Evolutionary conservation across 2,888 invertebrate species (phyloP), one percentile per base, ranked within the genome.

Genomic region (Machimus atricapillus): DNA sequence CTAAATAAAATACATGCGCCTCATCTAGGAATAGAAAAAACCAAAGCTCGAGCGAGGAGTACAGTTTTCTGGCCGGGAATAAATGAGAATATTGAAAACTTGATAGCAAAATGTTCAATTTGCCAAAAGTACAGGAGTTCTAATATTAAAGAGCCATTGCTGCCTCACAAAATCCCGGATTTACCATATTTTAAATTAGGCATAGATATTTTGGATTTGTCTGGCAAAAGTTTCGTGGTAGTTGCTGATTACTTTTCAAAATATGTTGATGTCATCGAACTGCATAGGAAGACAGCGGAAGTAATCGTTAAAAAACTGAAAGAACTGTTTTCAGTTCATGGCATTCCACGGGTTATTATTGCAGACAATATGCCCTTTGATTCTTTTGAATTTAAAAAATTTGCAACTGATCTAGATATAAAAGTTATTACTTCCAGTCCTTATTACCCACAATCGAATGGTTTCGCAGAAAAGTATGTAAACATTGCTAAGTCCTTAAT

Each of bases 301-400:
- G 76, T 19, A 46, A 40, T 85, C 1, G 46, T 85, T 46, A 9
- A 9, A 14, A 85, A 46, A 19, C 14, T 74, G 31, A 74, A 74
- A 43, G 8, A 34, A 31, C 40, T 85, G 0, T 74, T 85, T 82
- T 19, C 86, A 12, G 34, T 83, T 19, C 88, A 88, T 83, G 90
- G 89, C 1, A 88, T 90, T 77, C 90, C 90, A 7, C 37, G 74
- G n/a, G 56, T 52, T 40, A 85, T 89, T 16, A 87, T 89, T 58
- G 86, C 89, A 0, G 90, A 90, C 81, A 90, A 90, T 88, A 86
- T 89, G 66, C 89, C 89, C 34, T 90, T 90, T 85, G 86, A 86
- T 34, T 88, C 89, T 16, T 77, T 77, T 73, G 87, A 90, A 81
- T 90, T 90, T 52, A 83, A 86, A 86, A 37, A 87, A 87, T 90